Evolutionary conservation across 53 echinoderm and acorn worm species (phyloP), one percentile per base, ranked within the genome.

Genomic region (Paelopatides confundens): DNA sequence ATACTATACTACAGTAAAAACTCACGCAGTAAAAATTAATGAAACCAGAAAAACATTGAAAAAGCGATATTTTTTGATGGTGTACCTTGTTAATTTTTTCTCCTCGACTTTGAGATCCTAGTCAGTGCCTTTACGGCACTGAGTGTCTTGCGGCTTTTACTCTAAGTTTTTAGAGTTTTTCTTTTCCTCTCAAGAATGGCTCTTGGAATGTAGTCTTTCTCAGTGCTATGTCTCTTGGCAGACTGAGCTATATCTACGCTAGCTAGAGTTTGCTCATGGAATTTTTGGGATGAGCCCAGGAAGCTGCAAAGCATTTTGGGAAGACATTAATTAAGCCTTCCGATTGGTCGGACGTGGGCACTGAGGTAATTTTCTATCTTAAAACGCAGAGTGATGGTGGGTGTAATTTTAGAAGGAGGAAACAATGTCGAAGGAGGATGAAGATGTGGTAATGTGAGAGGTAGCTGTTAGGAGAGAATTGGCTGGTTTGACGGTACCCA

Each of bases 61-160:
- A 54, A 48, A 81, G 52, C 31, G 38, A 39, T 39, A 43, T 74
- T 74, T 74, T 74, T 43, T 43, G 12, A 43, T 43, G 24, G 74
- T 36, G 33, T 74, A 74, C 74, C 81, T 54, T 49, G 21, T 54
- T 12, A 68, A 68, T 28, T 52, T 54, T 81, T 81, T 81, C 81
- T 81, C 81, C 81, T 81, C 81, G 81, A 81, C 81, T 81, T 81
- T 81, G 81, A 81, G 81, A 81, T 81, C 81, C 81, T 43, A 52
- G 81, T 81, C 81, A 81, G 81, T 81, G 81, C 81, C 81, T 81
- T 32, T 14, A 81, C 81, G 81, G 81, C 81, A 81, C 81, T 81
- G 51, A 53, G 14, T 81, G 51, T 53, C n/a, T 81, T 30, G 51
- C 52, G 52, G 81, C 81, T 81, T 51, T 79, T 81, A 26, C 58